Evolutionary conservation across 2,888 invertebrate genomes (phyloP).

Genomic region (Pseudoips prasinana): DNA sequence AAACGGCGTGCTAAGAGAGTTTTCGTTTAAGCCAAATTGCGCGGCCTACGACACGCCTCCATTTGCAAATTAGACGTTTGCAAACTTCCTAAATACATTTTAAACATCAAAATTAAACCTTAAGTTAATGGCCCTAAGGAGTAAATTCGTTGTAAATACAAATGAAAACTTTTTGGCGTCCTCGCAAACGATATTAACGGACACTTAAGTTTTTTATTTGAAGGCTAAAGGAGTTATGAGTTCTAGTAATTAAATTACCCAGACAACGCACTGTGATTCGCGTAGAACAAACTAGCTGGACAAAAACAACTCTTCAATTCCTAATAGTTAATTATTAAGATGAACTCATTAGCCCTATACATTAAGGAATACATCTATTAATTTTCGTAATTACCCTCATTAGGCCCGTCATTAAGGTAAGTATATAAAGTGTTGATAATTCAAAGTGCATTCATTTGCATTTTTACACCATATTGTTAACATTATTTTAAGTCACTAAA

Average conservation of each 20-base stretch:
- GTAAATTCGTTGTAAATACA: not conserved
- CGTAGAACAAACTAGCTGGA: too few relatives aligned
- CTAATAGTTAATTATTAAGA: too few relatives aligned
- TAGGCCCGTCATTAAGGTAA: too few relatives aligned
- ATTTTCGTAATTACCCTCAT: too few relatives aligned
- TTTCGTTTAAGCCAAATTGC: slow-evolving; percentile 74
- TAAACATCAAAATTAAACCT: slow-evolving; percentile 26
- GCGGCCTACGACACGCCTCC: slow-evolving; percentile 71
- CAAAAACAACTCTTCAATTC: too few relatives aligned
- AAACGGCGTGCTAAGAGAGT: slow-evolving; percentile 61
- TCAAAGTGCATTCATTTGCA: too few relatives aligned
- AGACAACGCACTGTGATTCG: slow-evolving; percentile 14
- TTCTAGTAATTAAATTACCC: slow-evolving; percentile 40
- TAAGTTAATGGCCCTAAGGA: slow-evolving; percentile 18
- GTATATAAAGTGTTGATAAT: too few relatives aligned
- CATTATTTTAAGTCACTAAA: too few relatives aligned
- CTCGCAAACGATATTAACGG: slow-evolving; percentile 38
- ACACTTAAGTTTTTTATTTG: slow-evolving; percentile 39
- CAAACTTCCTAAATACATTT: slow-evolving; percentile 28
- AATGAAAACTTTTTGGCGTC: slow-evolving; percentile 26
- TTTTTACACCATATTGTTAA: too few relatives aligned
- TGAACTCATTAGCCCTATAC: too few relatives aligned
- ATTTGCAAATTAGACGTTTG: slow-evolving; percentile 75
- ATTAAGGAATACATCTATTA: too few relatives aligned
- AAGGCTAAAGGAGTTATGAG: slow-evolving; percentile 33